Conservation (phyloP, 1,140 invertebrate species). For the Drosophila rufa region DNA sequence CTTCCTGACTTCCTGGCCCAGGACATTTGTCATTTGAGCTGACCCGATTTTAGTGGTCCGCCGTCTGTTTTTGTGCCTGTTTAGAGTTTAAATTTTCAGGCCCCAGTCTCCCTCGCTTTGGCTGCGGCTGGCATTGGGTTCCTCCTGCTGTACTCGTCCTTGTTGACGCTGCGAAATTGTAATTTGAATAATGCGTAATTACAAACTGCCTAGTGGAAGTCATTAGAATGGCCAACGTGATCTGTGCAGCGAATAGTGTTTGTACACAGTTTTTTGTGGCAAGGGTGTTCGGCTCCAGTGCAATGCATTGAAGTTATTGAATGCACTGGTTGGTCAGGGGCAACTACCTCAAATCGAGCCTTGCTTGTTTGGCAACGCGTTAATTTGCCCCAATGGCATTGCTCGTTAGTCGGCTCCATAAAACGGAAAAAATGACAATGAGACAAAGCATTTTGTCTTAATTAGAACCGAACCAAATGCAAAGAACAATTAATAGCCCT, state of each 20-base stretch:
- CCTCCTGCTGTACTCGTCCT: constrained; percentile 25
- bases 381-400: constrained; percentile 17
- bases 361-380: constrained; percentile 31
- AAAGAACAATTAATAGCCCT: constrained; percentile 75
- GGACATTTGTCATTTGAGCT: constrained; percentile 78
- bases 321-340: constrained; percentile 3
- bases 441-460: constrained; percentile 72
- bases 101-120: constrained; percentile 19
- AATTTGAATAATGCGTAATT: constrained; percentile 83
- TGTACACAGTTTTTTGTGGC: constrained; percentile 29
- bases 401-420: constrained; percentile 41
- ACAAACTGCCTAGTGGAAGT: constrained; percentile 71
- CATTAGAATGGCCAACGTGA: constrained; percentile 71
- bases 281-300: too few species aligned
- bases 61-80: constrained; percentile 76
- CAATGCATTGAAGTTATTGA: neutral
- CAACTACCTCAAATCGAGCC: constrained; percentile 21
- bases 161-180: constrained; percentile 63
- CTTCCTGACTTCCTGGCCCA: constrained; percentile 3
- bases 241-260: constrained; percentile 51
- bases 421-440: constrained; percentile 18
- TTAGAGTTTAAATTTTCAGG: constrained; percentile 77
- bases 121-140: constrained; percentile 11
- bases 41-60: constrained; percentile 78
- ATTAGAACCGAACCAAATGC: constrained; percentile 66